Conservation (phyloP, 2,797 vertebrate species). For the Scolopax bukidnonensis region DNA sequence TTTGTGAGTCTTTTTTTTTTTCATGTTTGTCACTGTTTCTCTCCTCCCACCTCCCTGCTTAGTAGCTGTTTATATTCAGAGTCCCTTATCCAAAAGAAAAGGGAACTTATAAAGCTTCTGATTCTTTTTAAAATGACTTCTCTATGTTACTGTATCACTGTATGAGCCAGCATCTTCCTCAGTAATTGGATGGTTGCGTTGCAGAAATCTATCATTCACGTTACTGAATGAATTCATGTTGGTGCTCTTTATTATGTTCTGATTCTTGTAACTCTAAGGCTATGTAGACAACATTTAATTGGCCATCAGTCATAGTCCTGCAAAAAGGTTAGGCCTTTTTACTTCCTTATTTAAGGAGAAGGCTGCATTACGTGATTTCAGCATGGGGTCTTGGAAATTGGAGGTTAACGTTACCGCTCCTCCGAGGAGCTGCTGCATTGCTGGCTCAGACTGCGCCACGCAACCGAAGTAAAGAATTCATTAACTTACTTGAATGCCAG, state of each 20-base stretch:
- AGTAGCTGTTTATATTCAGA: not conserved
- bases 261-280: not conserved
- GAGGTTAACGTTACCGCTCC: not conserved
- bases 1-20: not conserved
- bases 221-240: not conserved
- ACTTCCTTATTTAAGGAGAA: not conserved
- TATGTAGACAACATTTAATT: not conserved
- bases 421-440: rapidly evolving
- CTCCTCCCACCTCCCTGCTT: not conserved
- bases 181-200: not conserved
- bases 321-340: not conserved
- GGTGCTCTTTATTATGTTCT: not conserved
- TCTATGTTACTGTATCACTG: not conserved
- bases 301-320: not conserved
- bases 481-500: not conserved
- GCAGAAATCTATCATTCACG: not conserved
- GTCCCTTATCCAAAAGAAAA: not conserved
- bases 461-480: not conserved
- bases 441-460: not conserved
- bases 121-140: not conserved
- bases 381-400: not conserved
- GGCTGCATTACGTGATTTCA: not conserved
- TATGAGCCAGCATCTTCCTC: not conserved
- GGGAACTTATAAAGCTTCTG: not conserved
- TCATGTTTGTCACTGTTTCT: not conserved